A percentile compares a stretch with the other conserved stretches of the same genome.
phyloP scores from a whole-genome alignment of 2,888 invertebrate species.

The Tetragonula carbonaria region DNA sequence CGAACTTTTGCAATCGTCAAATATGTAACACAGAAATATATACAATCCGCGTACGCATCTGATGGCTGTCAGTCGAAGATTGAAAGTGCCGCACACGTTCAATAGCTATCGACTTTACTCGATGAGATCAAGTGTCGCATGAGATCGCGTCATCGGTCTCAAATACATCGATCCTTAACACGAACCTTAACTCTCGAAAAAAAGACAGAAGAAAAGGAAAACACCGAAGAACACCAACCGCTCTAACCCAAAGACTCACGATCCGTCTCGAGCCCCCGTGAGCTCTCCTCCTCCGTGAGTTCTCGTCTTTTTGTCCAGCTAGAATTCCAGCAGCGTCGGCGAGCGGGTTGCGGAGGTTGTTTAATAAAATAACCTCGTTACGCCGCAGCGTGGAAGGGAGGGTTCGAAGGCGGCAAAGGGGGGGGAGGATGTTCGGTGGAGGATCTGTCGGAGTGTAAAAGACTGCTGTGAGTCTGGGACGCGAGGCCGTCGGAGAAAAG shows the following conservation, averaged over 20 bases:
- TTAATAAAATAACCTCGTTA: conserved; percentile 83
- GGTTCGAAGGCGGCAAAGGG: conserved; percentile 7
- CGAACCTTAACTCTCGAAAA: neutral
- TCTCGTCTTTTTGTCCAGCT: conserved; percentile 31
- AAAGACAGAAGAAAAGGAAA: neutral
- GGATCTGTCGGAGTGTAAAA: conserved; percentile 53
- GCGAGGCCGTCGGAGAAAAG: conserved; percentile 17
- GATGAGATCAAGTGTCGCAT: no score
- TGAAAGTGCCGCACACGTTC: no score
- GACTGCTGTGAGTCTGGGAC: conserved; percentile 47
- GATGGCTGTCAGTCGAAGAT: no score
- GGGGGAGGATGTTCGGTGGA: conserved; percentile 15
- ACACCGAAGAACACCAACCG: no score
- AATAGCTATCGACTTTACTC: no score
- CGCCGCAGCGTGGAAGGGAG: conserved; percentile 63
- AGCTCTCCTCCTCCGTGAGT: neutral
- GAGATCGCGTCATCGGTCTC: no score
- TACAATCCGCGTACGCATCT: no score
- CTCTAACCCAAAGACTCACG: neutral
- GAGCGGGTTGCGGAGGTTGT: conserved; percentile 75
- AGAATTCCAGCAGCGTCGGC: conserved; percentile 60
- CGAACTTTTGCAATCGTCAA: no score
- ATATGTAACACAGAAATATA: no score
- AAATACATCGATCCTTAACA: neutral
- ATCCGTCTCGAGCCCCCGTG: neutral